phyloP scores from a whole-genome alignment of 2,113 vertebrate genomes.

The Festucalex cinctus region DNA sequence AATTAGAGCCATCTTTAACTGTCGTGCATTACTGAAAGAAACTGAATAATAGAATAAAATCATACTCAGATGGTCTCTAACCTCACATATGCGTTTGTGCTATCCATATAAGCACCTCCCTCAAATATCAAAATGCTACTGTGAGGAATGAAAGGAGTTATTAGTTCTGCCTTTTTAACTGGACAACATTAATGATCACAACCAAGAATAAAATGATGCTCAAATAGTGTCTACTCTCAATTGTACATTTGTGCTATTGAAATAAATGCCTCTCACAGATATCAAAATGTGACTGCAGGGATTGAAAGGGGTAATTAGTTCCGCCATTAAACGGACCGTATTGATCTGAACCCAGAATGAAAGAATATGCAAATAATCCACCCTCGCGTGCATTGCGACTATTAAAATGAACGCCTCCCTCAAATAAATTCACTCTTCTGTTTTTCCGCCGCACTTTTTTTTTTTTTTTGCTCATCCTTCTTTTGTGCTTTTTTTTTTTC shows the following conservation, averaged over 20 bases:
- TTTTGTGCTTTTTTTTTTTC: conserved; percentile 19
- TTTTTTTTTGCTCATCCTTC: neutral
- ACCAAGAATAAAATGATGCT: too few relatives aligned
- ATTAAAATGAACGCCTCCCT: neutral
- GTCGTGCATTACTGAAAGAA: too few relatives aligned
- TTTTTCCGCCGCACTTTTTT: neutral
- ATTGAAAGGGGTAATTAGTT: neutral
- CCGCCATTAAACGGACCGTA: neutral
- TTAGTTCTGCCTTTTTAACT: too few relatives aligned
- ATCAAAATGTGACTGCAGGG: neutral
- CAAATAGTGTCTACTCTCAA: too few relatives aligned
- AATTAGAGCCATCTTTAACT: too few relatives aligned
- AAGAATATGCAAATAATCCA: neutral
- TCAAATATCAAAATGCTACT: neutral
- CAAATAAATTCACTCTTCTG: neutral
- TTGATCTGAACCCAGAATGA: neutral
- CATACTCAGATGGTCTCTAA: too few relatives aligned
- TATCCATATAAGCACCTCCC: too few relatives aligned
- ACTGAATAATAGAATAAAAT: too few relatives aligned
- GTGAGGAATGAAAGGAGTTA: too few relatives aligned
- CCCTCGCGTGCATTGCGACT: neutral
- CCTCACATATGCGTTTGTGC: too few relatives aligned
- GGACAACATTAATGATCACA: too few relatives aligned
- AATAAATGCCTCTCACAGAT: neutral
- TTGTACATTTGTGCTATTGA: too few relatives aligned